These are phyloP conservation scores for Actias luna DNA, from an alignment of 2,888 invertebrate genomes.

Conservation along the genomic window DNA sequence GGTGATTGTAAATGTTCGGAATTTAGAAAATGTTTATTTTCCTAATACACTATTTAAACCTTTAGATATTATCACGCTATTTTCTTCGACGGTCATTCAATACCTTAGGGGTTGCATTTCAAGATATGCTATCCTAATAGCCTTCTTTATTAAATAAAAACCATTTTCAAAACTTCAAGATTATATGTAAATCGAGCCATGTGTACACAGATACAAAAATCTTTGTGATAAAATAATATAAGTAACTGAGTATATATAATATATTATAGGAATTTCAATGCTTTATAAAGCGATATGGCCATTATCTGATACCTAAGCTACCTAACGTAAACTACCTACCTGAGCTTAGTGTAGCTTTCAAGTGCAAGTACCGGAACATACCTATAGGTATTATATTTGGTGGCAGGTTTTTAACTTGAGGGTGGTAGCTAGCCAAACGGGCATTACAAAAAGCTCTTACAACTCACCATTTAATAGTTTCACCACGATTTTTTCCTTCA, in stretches of 20 bases:
- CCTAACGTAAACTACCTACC: too few species aligned
- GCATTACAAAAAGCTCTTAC: too few species aligned
- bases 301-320: too few species aligned
- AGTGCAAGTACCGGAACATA: too few species aligned
- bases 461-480: too few species aligned
- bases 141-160: slow-evolving; percentile 3
- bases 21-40: neutral
- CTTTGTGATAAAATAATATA: neutral
- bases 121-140: neutral
- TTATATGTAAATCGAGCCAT: neutral
- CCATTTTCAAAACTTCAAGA: neutral
- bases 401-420: too few species aligned
- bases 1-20: neutral
- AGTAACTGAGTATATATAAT: neutral
- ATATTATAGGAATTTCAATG: too few species aligned
- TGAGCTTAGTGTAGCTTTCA: too few species aligned
- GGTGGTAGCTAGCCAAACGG: too few species aligned
- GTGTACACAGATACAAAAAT: neutral
- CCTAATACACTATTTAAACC: neutral
- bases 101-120: neutral
- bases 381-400: too few species aligned
- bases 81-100: neutral
- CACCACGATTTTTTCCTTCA: too few species aligned
- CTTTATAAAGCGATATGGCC: too few species aligned
- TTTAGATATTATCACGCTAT: neutral